Percentiles rank a stretch among this genome's conserved stretches.
phyloP scores from a whole-genome alignment of 2,113 vertebrate genomes.

The Crotalus tigris region DNA sequence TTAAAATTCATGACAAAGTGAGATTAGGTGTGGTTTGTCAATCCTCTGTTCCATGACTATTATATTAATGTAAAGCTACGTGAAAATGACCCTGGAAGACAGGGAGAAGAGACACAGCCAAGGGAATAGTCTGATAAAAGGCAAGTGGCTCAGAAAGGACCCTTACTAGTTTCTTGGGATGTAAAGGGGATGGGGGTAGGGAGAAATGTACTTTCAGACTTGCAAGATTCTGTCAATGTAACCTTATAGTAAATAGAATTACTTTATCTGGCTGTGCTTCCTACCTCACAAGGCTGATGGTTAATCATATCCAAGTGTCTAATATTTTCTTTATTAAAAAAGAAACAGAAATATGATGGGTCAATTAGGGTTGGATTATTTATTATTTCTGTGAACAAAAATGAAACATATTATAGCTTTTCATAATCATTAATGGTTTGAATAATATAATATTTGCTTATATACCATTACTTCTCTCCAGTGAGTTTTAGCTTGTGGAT shows the following conservation, averaged over 20 bases:
- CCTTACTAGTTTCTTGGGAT: neutral
- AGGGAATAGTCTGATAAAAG: neutral
- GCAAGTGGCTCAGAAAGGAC: neutral
- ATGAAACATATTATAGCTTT: neutral
- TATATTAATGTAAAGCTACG: neutral
- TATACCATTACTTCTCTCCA: neutral
- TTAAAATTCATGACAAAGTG: neutral
- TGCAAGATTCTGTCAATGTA: neutral
- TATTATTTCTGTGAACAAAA: neutral
- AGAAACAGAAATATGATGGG: neutral
- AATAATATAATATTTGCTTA: neutral
- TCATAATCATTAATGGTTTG: neutral
- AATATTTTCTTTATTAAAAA: neutral
- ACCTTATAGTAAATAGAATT: neutral
- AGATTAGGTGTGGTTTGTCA: neutral
- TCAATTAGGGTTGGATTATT: neutral
- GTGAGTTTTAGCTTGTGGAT: neutral
- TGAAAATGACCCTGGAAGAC: neutral
- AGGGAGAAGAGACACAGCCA: neutral
- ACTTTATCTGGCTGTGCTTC: neutral
- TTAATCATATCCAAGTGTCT: neutral
- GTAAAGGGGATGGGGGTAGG: neutral
- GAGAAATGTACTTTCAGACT: neutral
- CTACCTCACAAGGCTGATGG: neutral
- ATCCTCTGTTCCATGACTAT: neutral